Evolutionary conservation across 2,113 vertebrate genomes (phyloP).

Genomic region (Lipotes vexillifer): DNA sequence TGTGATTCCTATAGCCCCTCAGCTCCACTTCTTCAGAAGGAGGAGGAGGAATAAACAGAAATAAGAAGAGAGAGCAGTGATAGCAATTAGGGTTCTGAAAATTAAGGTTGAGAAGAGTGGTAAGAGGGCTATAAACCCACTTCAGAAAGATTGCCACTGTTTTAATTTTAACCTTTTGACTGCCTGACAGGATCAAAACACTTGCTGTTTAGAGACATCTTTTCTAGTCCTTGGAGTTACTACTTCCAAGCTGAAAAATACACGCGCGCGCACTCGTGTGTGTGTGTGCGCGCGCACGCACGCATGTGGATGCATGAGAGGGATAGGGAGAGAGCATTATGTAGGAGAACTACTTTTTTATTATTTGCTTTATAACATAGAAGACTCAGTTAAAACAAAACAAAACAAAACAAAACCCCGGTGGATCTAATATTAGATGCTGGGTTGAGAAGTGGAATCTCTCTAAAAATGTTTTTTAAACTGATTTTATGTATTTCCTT

Average conservation of each 20-base stretch:
- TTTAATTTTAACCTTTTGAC: background rate
- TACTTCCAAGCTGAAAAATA: background rate
- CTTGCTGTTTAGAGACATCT: background rate
- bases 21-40: background rate
- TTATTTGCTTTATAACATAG: background rate
- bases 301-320: background rate
- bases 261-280: fast-evolving
- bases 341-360: background rate
- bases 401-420: too few species aligned
- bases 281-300: fast-evolving
- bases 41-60: background rate
- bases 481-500: background rate
- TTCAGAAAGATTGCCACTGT: background rate
- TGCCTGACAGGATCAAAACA: background rate
- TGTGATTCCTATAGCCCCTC: background rate
- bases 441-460: conserved; percentile 18
- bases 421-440: background rate
- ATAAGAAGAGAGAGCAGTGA: background rate
- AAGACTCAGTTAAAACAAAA: background rate
- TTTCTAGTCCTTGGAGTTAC: background rate
- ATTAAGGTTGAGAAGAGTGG: background rate
- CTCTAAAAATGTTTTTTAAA: conserved; percentile 10
- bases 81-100: background rate
- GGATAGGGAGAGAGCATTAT: background rate
- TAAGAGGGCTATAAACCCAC: background rate